phyloP scores from a whole-genome alignment of 1,140 invertebrate genomes.

The Caenorhabditis inopinata region DNA sequence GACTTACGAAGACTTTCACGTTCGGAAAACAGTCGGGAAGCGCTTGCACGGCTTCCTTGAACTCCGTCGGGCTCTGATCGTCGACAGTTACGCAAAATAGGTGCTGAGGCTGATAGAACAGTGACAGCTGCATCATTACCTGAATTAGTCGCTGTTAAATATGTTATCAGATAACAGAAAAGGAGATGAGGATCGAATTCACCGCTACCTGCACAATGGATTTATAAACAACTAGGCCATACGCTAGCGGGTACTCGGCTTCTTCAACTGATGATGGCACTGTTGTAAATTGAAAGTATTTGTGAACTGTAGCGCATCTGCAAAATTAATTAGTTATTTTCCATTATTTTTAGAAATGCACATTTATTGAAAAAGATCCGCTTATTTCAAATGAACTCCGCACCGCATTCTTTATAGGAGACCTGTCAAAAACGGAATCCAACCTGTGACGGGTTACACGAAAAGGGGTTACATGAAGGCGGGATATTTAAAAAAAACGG shows the following conservation, averaged over 20 bases:
- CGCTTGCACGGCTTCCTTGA: conserved; percentile 50
- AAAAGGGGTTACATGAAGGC: too few species aligned
- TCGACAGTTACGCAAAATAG: conserved; percentile 58
- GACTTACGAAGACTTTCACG: conserved; percentile 56
- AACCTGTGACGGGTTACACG: too few species aligned
- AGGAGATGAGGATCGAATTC: conserved; percentile 53
- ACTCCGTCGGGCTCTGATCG: conserved; percentile 43
- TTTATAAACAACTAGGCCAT: conserved; percentile 49
- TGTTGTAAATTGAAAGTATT: conserved; percentile 29
- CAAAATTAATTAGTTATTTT: not conserved
- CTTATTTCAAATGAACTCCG: too few species aligned
- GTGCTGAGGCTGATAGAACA: conserved; percentile 62
- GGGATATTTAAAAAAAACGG: too few species aligned
- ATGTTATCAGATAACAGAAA: too few species aligned
- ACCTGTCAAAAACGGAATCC: too few species aligned
- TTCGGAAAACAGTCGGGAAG: conserved; percentile 56
- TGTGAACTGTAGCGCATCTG: conserved; percentile 32
- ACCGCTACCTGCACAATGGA: conserved; percentile 46
- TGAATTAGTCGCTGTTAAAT: conserved; percentile 38
- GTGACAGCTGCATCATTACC: conserved; percentile 47
- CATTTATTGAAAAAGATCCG: too few species aligned
- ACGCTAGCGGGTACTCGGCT: conserved; percentile 45
- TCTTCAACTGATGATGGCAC: conserved; percentile 43
- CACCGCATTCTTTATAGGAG: too few species aligned
- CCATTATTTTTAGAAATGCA: too few species aligned